Percentiles rank a stretch among this genome's conserved stretches.
Evolutionary conservation across 2,797 vertebrate genomes (phyloP).

Genomic region (Valencia hispanica): DNA sequence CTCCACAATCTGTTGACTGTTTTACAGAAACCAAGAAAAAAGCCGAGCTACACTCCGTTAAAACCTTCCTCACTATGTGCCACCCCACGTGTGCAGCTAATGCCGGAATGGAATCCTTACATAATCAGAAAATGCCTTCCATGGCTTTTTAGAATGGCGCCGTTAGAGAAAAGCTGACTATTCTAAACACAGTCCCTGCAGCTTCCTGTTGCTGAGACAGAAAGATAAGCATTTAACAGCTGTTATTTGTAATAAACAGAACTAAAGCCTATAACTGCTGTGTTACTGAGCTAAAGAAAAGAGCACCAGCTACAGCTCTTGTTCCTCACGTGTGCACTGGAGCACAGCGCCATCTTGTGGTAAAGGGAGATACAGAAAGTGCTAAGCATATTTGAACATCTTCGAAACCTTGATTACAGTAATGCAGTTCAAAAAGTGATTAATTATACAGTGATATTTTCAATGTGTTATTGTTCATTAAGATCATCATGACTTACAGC

Average conservation of each 20-base stretch:
- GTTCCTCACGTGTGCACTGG: neutral
- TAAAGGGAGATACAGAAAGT: neutral
- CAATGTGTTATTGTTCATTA: too few species aligned
- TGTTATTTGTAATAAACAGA: neutral
- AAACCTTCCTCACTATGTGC: constrained; percentile 13
- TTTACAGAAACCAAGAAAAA: constrained; percentile 30
- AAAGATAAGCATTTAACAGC: neutral
- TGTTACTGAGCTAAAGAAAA: neutral
- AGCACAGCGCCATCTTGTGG: constrained; percentile 69
- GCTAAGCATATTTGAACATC: neutral
- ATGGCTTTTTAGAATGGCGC: neutral
- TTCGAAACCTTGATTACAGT: neutral
- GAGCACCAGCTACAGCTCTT: neutral
- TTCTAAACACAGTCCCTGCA: neutral
- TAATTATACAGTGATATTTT: too few species aligned
- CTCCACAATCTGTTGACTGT: constrained; percentile 48
- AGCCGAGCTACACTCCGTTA: constrained; percentile 15
- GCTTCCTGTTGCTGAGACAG: neutral
- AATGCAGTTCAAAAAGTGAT: neutral
- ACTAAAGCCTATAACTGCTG: neutral
- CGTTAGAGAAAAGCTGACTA: neutral
- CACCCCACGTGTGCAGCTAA: neutral
- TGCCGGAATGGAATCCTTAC: neutral
- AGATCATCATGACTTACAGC: neutral
- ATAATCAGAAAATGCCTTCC: neutral